A percentile compares a stretch with the other conserved stretches of the same genome.
These are phyloP conservation scores for Macrosiphum euphorbiae DNA, from an alignment of 2,888 invertebrate species.

Conservation along the genomic window DNA sequence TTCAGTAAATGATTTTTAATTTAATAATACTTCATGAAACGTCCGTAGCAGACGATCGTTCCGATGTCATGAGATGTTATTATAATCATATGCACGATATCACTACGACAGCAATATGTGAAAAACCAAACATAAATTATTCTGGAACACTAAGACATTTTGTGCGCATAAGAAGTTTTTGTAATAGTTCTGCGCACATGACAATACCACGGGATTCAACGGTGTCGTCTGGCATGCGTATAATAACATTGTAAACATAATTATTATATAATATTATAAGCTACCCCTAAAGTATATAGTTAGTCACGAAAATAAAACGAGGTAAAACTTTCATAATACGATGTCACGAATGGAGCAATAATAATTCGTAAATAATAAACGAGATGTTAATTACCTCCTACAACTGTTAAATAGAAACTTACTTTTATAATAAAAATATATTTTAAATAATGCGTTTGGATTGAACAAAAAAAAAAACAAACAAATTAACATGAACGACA, in stretches of 20 bases:
- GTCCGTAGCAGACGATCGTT: background rate
- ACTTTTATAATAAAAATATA: background rate
- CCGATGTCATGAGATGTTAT: background rate
- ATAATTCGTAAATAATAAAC: background rate
- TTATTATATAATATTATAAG: background rate
- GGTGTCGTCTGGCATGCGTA: background rate
- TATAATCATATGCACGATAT: background rate
- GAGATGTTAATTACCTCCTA: background rate
- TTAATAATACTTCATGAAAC: background rate
- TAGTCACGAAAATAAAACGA: background rate
- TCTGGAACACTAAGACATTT: background rate
- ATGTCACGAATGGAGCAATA: background rate
- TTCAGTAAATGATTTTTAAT: slow-evolving; percentile 26
- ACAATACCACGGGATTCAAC: background rate
- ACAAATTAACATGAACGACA: background rate
- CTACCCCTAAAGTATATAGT: background rate
- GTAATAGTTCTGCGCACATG: background rate
- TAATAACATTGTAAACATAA: background rate
- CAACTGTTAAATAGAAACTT: background rate
- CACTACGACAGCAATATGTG: background rate
- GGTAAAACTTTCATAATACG: background rate
- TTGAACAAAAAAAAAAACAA: background rate
- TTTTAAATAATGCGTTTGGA: background rate
- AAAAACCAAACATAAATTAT: background rate
- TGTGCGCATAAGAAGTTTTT: background rate